Conservation (phyloP, 2,113 vertebrate species). For the Psilopsiagon aurifrons region DNA sequence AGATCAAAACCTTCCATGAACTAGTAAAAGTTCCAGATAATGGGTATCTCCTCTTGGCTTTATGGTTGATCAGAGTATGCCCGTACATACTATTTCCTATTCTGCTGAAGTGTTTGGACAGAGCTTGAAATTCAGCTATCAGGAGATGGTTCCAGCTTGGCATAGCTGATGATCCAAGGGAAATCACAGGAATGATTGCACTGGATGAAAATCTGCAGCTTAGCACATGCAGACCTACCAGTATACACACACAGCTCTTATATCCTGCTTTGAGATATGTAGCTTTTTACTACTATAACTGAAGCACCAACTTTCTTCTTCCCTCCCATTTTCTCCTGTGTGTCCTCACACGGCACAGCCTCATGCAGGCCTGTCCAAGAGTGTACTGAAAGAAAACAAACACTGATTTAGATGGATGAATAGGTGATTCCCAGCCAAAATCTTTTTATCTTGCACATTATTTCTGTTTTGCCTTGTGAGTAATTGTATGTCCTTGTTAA, state of each 20-base stretch:
- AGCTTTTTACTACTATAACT: neutral
- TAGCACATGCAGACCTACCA: neutral
- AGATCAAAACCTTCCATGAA: neutral
- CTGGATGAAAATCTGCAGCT: neutral
- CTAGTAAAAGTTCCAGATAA: neutral
- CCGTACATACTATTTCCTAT: neutral
- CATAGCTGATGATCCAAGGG: neutral
- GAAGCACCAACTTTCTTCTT: neutral
- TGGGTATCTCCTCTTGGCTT: neutral
- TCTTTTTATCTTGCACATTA: neutral
- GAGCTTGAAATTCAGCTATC: neutral
- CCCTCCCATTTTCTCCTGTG: neutral
- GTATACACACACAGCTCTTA: neutral
- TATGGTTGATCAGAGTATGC: neutral
- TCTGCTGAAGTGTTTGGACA: neutral
- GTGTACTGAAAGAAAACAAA: neutral
- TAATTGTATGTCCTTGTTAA: neutral
- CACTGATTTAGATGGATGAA: neutral
- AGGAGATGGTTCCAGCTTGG: fast-evolving
- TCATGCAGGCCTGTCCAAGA: neutral
- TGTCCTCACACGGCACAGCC: neutral
- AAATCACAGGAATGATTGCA: neutral
- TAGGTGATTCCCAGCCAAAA: neutral
- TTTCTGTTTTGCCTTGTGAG: neutral
- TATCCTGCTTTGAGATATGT: neutral